A percentile compares a stretch with the other conserved stretches of the same genome.
Evolutionary conservation across 2,888 invertebrate genomes (phyloP).

Genomic region (Ctenicera cuprea): DNA sequence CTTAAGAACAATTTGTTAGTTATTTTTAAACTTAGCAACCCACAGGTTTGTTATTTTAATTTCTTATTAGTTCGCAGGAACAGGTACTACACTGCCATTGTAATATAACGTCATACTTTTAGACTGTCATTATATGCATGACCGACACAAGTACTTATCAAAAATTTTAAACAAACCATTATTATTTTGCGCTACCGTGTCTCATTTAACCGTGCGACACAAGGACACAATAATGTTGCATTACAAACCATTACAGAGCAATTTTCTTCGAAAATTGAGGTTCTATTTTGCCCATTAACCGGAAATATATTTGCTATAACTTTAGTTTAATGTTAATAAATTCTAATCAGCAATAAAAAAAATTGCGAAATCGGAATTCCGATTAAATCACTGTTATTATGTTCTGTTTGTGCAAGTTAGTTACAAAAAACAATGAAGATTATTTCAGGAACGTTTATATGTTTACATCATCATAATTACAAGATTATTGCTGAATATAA

Average conservation of each 20-base stretch:
- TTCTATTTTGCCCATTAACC: not conserved
- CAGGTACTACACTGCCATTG: not conserved
- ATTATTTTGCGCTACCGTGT: conserved; percentile 34
- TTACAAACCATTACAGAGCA: conserved; percentile 3
- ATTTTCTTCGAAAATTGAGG: conserved; percentile 1
- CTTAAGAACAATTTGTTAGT: too few species aligned
- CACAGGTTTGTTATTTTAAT: too few species aligned
- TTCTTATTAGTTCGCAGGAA: not conserved
- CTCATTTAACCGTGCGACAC: conserved; percentile 16
- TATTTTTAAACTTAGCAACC: too few species aligned
- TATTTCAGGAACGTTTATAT: conserved; percentile 9
- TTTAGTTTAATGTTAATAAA: too few species aligned
- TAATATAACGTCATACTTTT: conserved; percentile 17
- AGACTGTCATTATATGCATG: conserved; percentile 26
- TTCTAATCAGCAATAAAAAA: too few species aligned
- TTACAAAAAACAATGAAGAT: not conserved
- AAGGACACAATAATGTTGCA: conserved; percentile 10
- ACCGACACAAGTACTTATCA: conserved; percentile 33
- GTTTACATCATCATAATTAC: conserved; percentile 9
- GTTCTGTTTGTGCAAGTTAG: too few species aligned
- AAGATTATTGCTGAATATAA: not conserved
- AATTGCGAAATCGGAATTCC: too few species aligned
- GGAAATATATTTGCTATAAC: too few species aligned
- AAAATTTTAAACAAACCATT: conserved; percentile 29
- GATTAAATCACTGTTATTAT: too few species aligned